Base-by-base conservation (phyloP, 2,797 vertebrate species). In the Pygocentrus nattereri region DNA sequence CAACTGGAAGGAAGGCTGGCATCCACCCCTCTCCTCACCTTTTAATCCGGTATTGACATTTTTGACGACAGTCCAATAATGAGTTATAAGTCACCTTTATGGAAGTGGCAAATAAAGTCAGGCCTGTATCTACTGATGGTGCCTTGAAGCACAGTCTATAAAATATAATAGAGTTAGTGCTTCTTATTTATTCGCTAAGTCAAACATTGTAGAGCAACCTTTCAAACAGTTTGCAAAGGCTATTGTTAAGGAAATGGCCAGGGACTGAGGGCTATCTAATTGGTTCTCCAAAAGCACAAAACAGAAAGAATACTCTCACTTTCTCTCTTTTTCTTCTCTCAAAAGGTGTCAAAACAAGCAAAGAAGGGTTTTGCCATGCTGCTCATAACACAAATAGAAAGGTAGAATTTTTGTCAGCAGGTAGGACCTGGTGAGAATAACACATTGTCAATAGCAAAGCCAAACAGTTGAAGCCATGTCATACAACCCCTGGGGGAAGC, bases 1-100 rank as follows among this genome's bases (percentile, higher is more conserved):
- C 92, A 92, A 82, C 87, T 88, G 89, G 93, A 93, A 94, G 93
- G 92, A 93, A 93, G 92, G 91, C 90, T 90, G 89, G 90, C 86
- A 83, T 88, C 80, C 79, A 27, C 18, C 49, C 90, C 90, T 89
- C 87, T 88, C 86, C 79, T 64, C 87, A 89, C 88, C 92, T 92
- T 91, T 93, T 93, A 93, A 94, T 93, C 92, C 89, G 52, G 88
- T 94, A 94, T 95, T 93, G 93, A 93, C 82, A 85, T 90, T 91
- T 91, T 84, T 85, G 82, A 87, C 30, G 62, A 82, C 88, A 89
- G 83, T 87, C 89, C 91, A 90, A 92, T 93, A 93, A 92, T 90
- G 88, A 87, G 87, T 90, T 90, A 92, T 94, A 94, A 93, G 91
- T 93, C 93, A 93, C 88, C 88, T 92, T 94, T 93, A 93, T 92